Evolutionary conservation across 1,140 invertebrate genomes (phyloP), one percentile per base, ranked within the genome.

Genomic region (Coenobita brevimanus): DNA sequence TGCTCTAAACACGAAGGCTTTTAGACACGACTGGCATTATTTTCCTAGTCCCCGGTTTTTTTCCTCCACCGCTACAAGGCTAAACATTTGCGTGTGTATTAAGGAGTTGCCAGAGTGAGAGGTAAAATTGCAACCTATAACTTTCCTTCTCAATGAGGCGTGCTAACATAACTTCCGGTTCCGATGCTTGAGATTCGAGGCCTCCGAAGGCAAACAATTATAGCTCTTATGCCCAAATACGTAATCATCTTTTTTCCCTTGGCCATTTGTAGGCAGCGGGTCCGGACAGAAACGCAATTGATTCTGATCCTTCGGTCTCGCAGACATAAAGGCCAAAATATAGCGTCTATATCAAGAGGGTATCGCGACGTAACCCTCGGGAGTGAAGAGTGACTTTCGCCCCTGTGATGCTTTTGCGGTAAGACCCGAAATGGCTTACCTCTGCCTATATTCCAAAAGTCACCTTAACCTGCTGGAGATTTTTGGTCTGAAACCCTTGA

Each of bases 401-500:
- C 67, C 64, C 21, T 81, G 46, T 81, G 21, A 71, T 27, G 57
- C 46, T 46, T 43, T 24, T 3, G 67, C 54, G 33, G 38, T 88
- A 81, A 69, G 85, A 78, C 30, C 50, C 36, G 78, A 30, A 81
- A 88, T 88, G 78, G 85, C 76, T 3, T 69, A 30, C 43, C 38
- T 21, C 3, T 75, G 27, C 27, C 27, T n/a, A n/a, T n/a, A 82
- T 89, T 78, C 84, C 83, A 78, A 82, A 88, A 67, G 88, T 67
- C 78, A 89, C 88, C 62, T 89, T 90, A 81, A 85, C 90, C 80
- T 90, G 88, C 78, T 83, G 83, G 88, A 80, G 75, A 69, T 69
- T 80, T 87, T 80, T 64, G 73, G 82, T 27, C 57, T 50, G 57
- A 69, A 57, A 84, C 73, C 67, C 69, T 73, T 73, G 75, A 80